phyloP scores from a whole-genome alignment of 2,888 invertebrate species.

The Caenorhabditis sinica region DNA sequence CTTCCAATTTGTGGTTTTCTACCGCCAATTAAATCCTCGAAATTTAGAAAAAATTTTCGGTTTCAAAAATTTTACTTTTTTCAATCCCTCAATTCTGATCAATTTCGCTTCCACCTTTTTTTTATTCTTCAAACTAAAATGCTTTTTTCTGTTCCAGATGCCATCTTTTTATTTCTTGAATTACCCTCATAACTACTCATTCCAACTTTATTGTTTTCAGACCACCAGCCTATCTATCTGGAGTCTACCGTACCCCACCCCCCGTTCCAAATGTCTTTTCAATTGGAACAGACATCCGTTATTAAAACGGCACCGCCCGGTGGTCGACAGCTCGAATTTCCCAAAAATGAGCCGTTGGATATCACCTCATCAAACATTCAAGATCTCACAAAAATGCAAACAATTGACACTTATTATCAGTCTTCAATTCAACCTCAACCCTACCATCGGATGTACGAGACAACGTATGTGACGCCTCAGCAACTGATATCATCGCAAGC shows the following conservation, averaged over 20 bases:
- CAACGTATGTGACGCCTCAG: neutral
- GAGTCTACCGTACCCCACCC: too few species aligned
- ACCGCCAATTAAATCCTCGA: too few species aligned
- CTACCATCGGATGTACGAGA: slow-evolving; percentile 50
- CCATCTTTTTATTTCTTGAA: neutral
- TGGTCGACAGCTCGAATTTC: slow-evolving; percentile 75
- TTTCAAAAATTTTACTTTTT: too few species aligned
- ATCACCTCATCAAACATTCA: slow-evolving; percentile 76
- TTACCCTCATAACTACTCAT: too few species aligned
- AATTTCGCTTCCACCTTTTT: neutral
- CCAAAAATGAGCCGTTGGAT: slow-evolving; percentile 83
- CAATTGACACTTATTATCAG: slow-evolving; percentile 74
- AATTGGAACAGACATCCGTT: slow-evolving; percentile 79
- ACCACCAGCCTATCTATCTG: too few species aligned
- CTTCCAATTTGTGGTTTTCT: too few species aligned
- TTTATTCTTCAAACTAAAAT: too few species aligned
- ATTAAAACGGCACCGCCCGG: slow-evolving; percentile 84
- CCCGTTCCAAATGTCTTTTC: slow-evolving; percentile 68
- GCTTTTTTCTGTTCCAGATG: too few species aligned
- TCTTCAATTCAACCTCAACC: slow-evolving; percentile 54
- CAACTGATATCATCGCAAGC: slow-evolving; percentile 48
- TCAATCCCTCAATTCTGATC: too few species aligned
- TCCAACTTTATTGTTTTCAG: neutral
- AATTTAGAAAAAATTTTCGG: too few species aligned
- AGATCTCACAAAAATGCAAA: slow-evolving; percentile 82